Percentiles rank a stretch among this genome's conserved stretches.
phyloP scores from a whole-genome alignment of 2,797 vertebrate genomes.

The Onychomys leucogaster region DNA sequence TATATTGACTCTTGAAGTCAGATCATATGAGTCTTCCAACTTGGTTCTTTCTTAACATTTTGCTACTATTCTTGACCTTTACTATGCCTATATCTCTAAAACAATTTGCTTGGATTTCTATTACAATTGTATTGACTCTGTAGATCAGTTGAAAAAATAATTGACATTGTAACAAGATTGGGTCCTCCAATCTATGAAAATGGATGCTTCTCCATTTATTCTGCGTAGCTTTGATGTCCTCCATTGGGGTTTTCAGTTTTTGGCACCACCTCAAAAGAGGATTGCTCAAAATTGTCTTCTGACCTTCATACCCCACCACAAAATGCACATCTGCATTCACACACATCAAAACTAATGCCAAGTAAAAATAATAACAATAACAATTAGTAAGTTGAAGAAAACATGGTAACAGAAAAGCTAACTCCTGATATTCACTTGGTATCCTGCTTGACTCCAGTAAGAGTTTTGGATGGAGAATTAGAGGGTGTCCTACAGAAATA shows the following conservation, averaged over 20 bases:
- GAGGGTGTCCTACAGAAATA: neutral
- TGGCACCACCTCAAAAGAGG: neutral
- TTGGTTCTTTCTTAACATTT: neutral
- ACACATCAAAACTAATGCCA: neutral
- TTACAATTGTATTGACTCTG: neutral
- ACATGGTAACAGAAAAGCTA: neutral
- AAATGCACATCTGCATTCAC: neutral
- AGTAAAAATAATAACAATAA: neutral
- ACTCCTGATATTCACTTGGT: neutral
- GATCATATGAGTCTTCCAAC: neutral
- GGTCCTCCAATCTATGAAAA: neutral
- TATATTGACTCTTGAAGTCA: neutral
- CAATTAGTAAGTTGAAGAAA: neutral
- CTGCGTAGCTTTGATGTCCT: neutral
- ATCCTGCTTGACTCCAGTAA: neutral
- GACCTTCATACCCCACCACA: neutral
- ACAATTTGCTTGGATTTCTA: neutral
- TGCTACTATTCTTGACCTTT: neutral
- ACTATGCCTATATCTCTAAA: conserved; percentile 25
- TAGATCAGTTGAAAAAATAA: conserved; percentile 35
- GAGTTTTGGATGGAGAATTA: neutral
- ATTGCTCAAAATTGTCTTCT: neutral
- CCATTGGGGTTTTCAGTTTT: neutral
- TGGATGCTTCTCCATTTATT: neutral
- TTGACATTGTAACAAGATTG: neutral